phyloP scores from a whole-genome alignment of 1,140 invertebrate species.

The Penaeus japonicus region DNA sequence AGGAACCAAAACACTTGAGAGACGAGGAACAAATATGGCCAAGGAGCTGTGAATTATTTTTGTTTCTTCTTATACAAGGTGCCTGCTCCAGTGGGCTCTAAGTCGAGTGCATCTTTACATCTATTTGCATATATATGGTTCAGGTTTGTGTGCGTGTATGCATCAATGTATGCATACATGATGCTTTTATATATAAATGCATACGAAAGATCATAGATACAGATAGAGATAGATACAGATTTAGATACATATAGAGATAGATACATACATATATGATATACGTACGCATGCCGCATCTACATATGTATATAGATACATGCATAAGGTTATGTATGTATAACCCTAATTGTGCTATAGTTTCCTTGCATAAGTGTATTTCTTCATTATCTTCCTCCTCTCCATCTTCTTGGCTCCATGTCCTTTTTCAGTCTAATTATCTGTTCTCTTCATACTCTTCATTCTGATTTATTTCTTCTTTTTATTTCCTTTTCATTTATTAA shows the following conservation, averaged over 20 bases:
- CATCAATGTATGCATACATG: no score
- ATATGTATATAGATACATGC: background rate
- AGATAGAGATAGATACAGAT: background rate
- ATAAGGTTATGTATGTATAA: background rate
- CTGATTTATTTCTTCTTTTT: background rate
- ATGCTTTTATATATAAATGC: background rate
- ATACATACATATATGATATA: background rate
- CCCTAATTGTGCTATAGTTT: background rate
- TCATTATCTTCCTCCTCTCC: no score
- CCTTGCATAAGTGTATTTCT: background rate
- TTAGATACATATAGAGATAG: background rate
- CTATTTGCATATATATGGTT: background rate
- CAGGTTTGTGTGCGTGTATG: background rate
- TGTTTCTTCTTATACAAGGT: background rate
- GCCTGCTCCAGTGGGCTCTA: background rate
- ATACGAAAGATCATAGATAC: no score
- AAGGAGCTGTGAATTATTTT: background rate
- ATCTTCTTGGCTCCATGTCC: no score
- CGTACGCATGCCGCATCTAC: background rate
- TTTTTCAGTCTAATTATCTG: background rate
- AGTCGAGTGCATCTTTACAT: background rate
- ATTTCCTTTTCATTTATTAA: background rate
- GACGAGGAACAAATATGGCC: background rate
- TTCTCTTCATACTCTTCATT: background rate
- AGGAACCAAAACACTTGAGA: no score